Evolutionary conservation across 1,140 invertebrate species (phyloP), one percentile per base, ranked within the genome.

Genomic region (Steinernema feltiae): DNA sequence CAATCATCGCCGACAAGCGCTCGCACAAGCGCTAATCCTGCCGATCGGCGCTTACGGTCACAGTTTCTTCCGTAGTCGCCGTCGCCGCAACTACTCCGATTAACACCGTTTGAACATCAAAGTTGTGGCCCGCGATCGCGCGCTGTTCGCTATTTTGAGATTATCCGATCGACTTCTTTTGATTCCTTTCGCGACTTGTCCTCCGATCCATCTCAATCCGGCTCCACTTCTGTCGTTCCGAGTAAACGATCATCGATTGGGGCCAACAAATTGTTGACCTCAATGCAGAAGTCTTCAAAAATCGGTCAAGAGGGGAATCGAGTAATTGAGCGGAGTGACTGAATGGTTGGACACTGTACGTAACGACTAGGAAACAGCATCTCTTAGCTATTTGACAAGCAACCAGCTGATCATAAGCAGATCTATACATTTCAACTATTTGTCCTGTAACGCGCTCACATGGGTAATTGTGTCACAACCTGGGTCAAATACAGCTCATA

Each of bases 91-190:
- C n/a, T n/a, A 46, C 41, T n/a, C 12, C 53, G 53, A 63, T 63
- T 63, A 63, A 21, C 53, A 63, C 53, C 24, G 7, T 12, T 27
- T 21, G 24, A 12, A 63, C 53, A 63, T 63, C 15, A 63, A 63
- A 63, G 53, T 63, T 63, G 7, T 15, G 7, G 24, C 12, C 53
- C 53, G 35, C 35, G 18, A 41, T 41, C 35, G 35, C 35, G n/a
- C n/a, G 53, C 53, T 63, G 53, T 63, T 63, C 53, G 53, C 53
- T 63, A 63, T 63, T 63, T 63, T 27, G 53, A 63, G 53, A 63
- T 63, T 63, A 63, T 63, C 53, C 53, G 53, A 63, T 63, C 53
- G 53, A 63, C 53, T 63, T 63, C 53, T 63, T 63, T 63, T n/a
- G n/a, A n/a, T n/a, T n/a, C n/a, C n/a, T n/a, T n/a, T n/a, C n/a